Base-by-base conservation (phyloP, 2,797 vertebrate species). In the Oreonectes daqikongensis region DNA sequence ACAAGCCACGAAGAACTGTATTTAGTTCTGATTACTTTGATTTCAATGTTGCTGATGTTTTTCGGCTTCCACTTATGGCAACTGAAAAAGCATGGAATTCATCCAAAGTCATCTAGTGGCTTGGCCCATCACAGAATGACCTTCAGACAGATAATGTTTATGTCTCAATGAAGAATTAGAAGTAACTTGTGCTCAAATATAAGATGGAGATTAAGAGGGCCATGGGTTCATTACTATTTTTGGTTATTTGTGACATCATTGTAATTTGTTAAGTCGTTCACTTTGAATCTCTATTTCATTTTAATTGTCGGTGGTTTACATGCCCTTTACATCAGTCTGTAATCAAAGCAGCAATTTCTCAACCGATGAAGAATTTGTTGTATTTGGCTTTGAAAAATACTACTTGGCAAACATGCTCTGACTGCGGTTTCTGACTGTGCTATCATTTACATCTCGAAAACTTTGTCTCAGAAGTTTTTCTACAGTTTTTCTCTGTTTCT, bases 191-290 rank as follows among this genome's bases (percentile, higher is more conserved):
- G 20, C 55, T 74, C 44, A 68, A 24, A 74, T 32, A 20, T 24
- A 55, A 64, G 66, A 60, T 69, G 17, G 17, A 26, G 18, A 30
- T 4, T n/a, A n/a, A n/a, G n/a, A n/a, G n/a, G n/a, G n/a, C n/a
- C 4, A 72, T 44, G 35, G 64, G 15, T 61, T 74, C 18, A 69
- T 69, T 69, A 28, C 53, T 72, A 68, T 30, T 30, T 59, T 65
- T 28, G 59, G 53, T 22, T 55, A 60, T 55, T 65, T 68, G 42
- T 63, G 53, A 5, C 22, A 35, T 77, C 55, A 42, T 30, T 50
- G 2, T 24, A 7, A 11, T 50, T 4, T 11, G 7, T 35, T 70
- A 11, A 9, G 42, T 46, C 4, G 15, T 46, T 9, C 12, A 40
- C 8, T 10, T 11, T 44, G 15, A 72, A 32, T 46, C 55, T 46